Evolutionary conservation across 2,113 vertebrate genomes (phyloP).

Genomic region (Chlorodrepanis virens): DNA sequence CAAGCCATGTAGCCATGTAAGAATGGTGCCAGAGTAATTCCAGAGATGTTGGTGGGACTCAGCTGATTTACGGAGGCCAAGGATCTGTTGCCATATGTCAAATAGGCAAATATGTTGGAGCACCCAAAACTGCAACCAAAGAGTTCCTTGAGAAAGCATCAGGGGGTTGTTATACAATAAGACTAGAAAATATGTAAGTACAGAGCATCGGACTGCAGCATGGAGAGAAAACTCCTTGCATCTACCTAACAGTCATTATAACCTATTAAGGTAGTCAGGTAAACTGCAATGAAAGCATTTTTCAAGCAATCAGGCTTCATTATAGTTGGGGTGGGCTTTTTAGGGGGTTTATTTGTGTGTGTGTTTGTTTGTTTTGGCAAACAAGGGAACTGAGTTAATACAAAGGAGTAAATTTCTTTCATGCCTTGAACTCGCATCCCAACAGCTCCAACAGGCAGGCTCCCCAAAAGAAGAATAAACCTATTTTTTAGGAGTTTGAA

Average conservation of each 20-base stretch:
- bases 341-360: rapidly evolving
- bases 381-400: neutral
- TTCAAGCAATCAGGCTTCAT: neutral
- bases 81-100: neutral
- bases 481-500: neutral
- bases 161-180: neutral
- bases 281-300: neutral
- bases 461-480: neutral
- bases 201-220: neutral
- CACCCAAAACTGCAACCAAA: neutral
- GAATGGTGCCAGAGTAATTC: neutral
- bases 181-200: neutral
- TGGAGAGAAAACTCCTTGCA: neutral
- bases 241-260: neutral
- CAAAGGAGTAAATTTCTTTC: neutral
- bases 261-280: neutral
- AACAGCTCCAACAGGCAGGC: neutral
- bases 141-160: neutral
- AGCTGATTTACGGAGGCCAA: neutral
- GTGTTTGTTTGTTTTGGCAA: neutral
- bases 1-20: neutral
- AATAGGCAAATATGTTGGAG: neutral
- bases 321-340: neutral
- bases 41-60: neutral
- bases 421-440: neutral